Evolutionary conservation across 2,797 vertebrate genomes (phyloP).

Genomic region (Hyperoplus immaculatus): DNA sequence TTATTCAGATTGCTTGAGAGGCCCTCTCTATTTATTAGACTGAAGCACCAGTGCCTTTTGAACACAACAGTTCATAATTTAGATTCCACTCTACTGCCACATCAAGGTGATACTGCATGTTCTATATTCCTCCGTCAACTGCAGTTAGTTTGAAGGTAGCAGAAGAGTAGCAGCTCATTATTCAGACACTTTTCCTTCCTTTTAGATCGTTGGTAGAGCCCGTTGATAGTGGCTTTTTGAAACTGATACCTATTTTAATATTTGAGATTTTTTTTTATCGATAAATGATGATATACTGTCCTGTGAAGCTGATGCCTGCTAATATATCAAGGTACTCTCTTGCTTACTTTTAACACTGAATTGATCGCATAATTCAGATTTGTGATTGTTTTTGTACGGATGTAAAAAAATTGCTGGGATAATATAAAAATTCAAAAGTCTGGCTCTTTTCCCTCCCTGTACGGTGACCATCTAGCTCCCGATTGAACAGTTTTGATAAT

Average conservation of each 20-base stretch:
- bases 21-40: conserved; percentile 1
- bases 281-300: not conserved
- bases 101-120: conserved; percentile 8
- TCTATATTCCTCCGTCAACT: not conserved
- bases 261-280: not conserved
- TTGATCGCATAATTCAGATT: not conserved
- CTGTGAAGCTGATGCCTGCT: not conserved
- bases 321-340: not conserved
- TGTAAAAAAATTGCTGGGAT: not conserved
- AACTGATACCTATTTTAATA: not conserved
- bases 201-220: not conserved
- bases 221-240: no score
- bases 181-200: not conserved
- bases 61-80: conserved; percentile 1
- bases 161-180: not conserved
- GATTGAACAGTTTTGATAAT: not conserved
- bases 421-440: not conserved
- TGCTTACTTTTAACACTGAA: not conserved
- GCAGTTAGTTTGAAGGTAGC: not conserved
- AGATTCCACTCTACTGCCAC: not conserved
- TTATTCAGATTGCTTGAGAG: conserved; percentile 6
- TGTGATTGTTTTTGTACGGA: not conserved
- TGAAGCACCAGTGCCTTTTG: not conserved
- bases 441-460: not conserved
- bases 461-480: not conserved